A percentile compares a stretch with the other conserved stretches of the same genome.
phyloP scores from a whole-genome alignment of 1,140 invertebrate genomes.

The Parasteatoda tepidariorum region DNA sequence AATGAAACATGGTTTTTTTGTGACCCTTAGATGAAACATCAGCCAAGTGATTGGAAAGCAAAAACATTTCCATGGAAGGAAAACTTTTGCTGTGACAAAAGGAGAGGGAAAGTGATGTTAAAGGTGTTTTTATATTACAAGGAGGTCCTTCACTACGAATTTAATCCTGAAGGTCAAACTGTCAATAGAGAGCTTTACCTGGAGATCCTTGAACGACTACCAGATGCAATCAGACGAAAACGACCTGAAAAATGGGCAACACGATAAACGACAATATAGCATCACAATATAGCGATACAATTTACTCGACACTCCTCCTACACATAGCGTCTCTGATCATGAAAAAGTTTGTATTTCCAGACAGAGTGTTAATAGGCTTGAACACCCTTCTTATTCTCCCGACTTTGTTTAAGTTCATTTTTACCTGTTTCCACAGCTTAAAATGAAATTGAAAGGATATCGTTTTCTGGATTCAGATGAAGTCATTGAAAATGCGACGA shows the following conservation, averaged over 20 bases:
- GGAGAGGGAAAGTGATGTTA: slow-evolving; percentile 3
- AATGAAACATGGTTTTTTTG: background rate
- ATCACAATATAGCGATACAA: background rate
- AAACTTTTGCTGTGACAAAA: background rate
- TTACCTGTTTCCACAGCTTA: too few relatives aligned
- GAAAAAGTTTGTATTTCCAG: too few relatives aligned
- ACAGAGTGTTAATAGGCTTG: background rate
- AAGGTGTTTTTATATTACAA: background rate
- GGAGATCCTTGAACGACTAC: background rate
- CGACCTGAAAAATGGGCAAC: background rate
- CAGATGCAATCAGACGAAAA: background rate
- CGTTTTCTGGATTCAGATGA: too few relatives aligned
- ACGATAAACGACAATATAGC: too few relatives aligned
- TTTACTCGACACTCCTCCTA: background rate
- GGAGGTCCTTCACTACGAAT: background rate
- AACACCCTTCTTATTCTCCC: too few relatives aligned
- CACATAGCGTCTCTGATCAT: background rate
- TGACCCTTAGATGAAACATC: background rate
- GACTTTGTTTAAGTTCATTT: too few relatives aligned
- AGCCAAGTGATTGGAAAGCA: background rate
- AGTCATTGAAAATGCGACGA: too few relatives aligned
- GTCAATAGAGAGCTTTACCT: background rate
- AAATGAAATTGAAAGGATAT: too few relatives aligned
- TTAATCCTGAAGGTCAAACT: background rate
- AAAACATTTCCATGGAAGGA: background rate